A percentile compares a stretch with the other conserved stretches of the same genome.
Conservation (phyloP, 2,797 vertebrate genomes). For the Rhynchotus rufescens region DNA sequence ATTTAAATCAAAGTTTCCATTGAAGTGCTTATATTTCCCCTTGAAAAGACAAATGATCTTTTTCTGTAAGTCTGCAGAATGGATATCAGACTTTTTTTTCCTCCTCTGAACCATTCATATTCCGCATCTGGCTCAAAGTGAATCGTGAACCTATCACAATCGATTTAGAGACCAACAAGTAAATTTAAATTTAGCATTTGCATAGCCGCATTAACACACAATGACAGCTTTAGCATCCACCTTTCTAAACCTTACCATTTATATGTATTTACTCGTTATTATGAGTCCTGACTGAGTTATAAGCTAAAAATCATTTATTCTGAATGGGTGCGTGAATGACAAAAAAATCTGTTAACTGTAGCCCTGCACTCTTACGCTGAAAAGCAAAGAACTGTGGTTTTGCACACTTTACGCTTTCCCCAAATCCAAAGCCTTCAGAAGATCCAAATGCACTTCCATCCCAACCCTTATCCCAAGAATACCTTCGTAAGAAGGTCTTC, state of each 20-base stretch:
- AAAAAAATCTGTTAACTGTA: background rate
- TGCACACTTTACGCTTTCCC: background rate
- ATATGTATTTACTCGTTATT: background rate
- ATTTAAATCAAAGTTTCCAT: slow-evolving; percentile 23
- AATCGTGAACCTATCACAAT: background rate
- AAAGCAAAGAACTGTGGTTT: background rate
- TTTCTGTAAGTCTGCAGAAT: background rate
- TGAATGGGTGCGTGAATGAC: no score
- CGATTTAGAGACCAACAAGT: background rate
- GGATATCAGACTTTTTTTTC: background rate
- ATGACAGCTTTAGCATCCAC: background rate
- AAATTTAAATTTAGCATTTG: background rate
- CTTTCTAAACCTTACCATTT: background rate
- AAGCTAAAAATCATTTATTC: no score
- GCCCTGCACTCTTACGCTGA: background rate
- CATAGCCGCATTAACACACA: background rate
- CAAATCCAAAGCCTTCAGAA: background rate
- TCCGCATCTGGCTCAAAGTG: background rate
- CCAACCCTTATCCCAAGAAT: no score
- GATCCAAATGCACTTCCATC: background rate
- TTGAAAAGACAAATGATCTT: background rate
- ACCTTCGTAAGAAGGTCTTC: no score
- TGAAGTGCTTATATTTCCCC: background rate
- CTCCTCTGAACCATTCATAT: background rate
- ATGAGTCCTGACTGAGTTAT: no score